These are phyloP conservation scores for Pseudomyrmex flavicornis DNA, from an alignment of 1,140 invertebrate genomes.

Conservation along the genomic window DNA sequence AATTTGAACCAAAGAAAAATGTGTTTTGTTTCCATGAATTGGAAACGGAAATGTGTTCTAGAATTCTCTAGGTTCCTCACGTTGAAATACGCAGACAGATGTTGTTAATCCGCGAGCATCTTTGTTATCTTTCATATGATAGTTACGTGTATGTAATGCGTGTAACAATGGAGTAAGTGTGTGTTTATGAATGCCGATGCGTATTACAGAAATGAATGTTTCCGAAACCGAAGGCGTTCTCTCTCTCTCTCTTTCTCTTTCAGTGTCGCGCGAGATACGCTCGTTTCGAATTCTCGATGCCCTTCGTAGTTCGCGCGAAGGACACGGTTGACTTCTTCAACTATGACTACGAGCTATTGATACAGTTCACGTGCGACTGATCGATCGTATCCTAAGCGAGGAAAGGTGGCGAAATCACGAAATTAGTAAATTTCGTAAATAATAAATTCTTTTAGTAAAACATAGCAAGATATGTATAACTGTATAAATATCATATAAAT, in stretches of 20 bases:
- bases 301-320: slow-evolving; percentile 56
- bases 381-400: slow-evolving; percentile 40
- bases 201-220: slow-evolving; percentile 1
- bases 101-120: slow-evolving; percentile 31
- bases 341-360: slow-evolving; percentile 68
- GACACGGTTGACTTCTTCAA: slow-evolving; percentile 65
- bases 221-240: slow-evolving; percentile 48
- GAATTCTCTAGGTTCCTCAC: no score
- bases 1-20: no score
- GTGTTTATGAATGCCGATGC: slow-evolving; percentile 34
- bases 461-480: background rate
- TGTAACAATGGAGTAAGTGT: slow-evolving; percentile 42
- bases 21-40: no score
- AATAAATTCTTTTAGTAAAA: background rate
- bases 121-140: slow-evolving; percentile 16
- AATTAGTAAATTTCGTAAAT: slow-evolving; percentile 11
- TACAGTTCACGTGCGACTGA: slow-evolving; percentile 62
- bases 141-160: slow-evolving; percentile 22
- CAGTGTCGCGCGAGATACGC: slow-evolving; percentile 52
- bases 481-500: slow-evolving; percentile 9
- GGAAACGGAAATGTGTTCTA: no score
- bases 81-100: no score
- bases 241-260: background rate
- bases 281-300: slow-evolving; percentile 59
- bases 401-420: slow-evolving; percentile 38